Percentiles rank a stretch among this genome's conserved stretches.
These are phyloP conservation scores for Rhizoglyphus robini DNA, from an alignment of 1,140 invertebrate species.

Conservation along the genomic window DNA sequence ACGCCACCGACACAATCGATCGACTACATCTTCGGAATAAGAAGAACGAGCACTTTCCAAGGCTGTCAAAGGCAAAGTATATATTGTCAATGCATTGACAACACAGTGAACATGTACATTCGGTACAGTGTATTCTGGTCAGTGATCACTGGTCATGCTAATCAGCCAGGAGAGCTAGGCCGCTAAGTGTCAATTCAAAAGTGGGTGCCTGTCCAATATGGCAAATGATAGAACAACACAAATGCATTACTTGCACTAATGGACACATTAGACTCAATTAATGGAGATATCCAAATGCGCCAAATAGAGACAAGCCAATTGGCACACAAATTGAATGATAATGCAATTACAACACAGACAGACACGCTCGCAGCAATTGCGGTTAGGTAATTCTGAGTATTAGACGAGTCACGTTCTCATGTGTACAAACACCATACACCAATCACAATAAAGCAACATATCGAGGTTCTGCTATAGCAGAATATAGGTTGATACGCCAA, in stretches of 20 bases:
- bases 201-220: background rate
- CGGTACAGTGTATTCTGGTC: too few species aligned
- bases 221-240: background rate
- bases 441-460: background rate
- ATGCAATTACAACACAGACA: background rate
- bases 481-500: background rate
- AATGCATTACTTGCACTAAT: constrained; percentile 1
- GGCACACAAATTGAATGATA: background rate
- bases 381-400: background rate
- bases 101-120: too few species aligned
- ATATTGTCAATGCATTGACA: too few species aligned
- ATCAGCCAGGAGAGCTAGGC: background rate
- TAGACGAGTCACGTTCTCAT: background rate
- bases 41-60: background rate
- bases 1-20: background rate
- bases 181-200: constrained; percentile 5
- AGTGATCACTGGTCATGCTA: background rate
- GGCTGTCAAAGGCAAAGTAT: background rate
- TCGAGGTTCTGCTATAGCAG: background rate
- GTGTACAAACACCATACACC: too few species aligned
- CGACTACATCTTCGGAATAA: background rate
- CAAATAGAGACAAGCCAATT: background rate
- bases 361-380: constrained; percentile 2
- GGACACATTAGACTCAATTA: constrained; percentile 14
- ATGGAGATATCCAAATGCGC: background rate